Evolutionary conservation across 2,113 vertebrate species (phyloP).

Genomic region (Pygoscelis adeliae): DNA sequence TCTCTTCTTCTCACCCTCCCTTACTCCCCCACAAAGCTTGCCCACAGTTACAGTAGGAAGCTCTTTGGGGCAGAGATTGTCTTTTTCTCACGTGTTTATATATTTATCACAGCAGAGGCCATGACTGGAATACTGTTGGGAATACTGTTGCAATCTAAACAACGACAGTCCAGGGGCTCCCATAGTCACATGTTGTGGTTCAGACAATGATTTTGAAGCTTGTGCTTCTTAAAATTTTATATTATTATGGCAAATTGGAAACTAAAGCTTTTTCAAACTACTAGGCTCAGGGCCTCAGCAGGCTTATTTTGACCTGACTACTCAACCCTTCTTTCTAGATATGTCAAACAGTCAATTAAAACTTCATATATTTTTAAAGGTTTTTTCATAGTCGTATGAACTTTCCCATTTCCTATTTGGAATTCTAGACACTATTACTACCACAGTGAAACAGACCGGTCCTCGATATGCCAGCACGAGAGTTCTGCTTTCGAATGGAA

Average conservation of each 20-base stretch:
- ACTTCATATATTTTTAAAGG: background rate
- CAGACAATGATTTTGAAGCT: background rate
- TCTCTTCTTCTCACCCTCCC: background rate
- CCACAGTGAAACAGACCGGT: background rate
- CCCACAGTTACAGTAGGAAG: background rate
- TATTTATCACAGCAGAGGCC: background rate
- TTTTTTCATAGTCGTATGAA: background rate
- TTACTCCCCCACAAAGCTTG: background rate
- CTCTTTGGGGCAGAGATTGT: background rate
- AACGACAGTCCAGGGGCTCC: background rate
- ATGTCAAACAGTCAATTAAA: background rate
- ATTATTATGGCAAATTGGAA: background rate
- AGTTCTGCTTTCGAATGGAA: background rate
- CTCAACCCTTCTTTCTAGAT: background rate
- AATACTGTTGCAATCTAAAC: background rate
- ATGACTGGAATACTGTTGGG: background rate
- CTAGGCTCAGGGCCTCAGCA: background rate
- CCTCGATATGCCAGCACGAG: background rate
- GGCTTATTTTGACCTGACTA: background rate
- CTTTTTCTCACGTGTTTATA: background rate
- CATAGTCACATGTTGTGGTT: background rate
- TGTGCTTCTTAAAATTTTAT: background rate
- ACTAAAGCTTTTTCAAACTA: background rate
- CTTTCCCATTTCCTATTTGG: background rate
- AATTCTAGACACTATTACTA: background rate